Conservation (phyloP, 2,113 vertebrate species). For the Monopterus albus region DNA sequence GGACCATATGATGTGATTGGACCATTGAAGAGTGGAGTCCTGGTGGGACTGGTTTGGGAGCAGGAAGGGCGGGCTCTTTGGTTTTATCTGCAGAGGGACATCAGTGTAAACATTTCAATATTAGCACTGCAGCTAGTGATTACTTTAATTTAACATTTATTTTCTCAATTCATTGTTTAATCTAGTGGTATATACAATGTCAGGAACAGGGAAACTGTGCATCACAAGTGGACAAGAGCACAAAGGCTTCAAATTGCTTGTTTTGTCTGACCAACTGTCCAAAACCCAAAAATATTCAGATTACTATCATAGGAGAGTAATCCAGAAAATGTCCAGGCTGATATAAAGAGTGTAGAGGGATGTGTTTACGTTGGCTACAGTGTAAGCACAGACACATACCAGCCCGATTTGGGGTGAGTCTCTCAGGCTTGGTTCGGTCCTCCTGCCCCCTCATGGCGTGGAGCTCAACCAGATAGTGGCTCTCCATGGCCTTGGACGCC, state of each 20-base stretch:
- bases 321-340: neutral
- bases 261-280: neutral
- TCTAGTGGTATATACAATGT: neutral
- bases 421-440: conserved; percentile 90
- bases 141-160: neutral
- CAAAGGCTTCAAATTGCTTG: too few relatives aligned
- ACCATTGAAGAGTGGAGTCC: conserved; percentile 84
- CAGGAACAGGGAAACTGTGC: neutral
- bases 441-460: conserved; percentile 89
- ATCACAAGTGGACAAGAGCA: neutral
- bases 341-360: too few relatives aligned
- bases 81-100: conserved; percentile 87
- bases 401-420: conserved; percentile 88
- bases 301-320: neutral
- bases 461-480: conserved; percentile 89
- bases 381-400: conserved; percentile 77
- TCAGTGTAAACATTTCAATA: neutral
- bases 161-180: neutral
- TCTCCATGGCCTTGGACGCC: conserved; percentile 91
- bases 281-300: neutral
- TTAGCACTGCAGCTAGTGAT: neutral
- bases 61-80: conserved; percentile 88
- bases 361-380: too few relatives aligned
- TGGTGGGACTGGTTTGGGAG: conserved; percentile 90
- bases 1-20: conserved; percentile 85